phyloP scores from a whole-genome alignment of 2,113 vertebrate genomes.

The Columbina picui region DNA sequence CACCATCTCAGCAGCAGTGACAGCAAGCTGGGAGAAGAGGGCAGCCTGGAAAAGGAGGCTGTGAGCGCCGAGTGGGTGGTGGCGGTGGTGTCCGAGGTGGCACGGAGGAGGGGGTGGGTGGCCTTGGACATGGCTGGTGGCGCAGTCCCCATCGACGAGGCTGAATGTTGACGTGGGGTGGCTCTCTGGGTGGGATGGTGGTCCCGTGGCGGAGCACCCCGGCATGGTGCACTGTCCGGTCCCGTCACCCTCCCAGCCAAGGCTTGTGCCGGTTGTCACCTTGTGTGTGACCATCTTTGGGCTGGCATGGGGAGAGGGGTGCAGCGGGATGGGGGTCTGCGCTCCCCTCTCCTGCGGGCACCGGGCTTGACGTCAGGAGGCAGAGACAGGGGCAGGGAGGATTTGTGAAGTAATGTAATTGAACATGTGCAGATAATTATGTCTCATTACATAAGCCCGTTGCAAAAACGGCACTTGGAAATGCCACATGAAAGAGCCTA shows the following conservation, averaged over 20 bases:
- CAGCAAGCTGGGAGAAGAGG: conserved; percentile 84
- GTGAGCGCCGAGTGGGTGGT: background rate
- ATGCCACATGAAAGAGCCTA: conserved; percentile 74
- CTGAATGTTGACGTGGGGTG: background rate
- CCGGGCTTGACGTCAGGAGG: conserved; percentile 44
- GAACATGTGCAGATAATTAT: conserved; percentile 78
- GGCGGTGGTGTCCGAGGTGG: background rate
- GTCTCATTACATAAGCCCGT: conserved; percentile 72
- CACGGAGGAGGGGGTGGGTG: background rate
- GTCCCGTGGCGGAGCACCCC: fast-evolving
- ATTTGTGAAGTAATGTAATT: conserved; percentile 72
- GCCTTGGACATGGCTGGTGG: background rate
- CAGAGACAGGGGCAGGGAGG: conserved; percentile 69
- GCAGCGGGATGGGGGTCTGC: background rate
- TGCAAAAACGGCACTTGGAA: conserved; percentile 61
- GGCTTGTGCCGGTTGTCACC: background rate
- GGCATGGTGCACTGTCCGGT: fast-evolving
- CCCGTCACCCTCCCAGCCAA: background rate
- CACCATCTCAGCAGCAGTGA: conserved; percentile 88
- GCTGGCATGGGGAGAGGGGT: fast-evolving
- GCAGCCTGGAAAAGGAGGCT: conserved; percentile 73
- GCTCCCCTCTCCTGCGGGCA: background rate
- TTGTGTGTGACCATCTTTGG: fast-evolving
- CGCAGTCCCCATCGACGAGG: background rate
- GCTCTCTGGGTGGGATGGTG: background rate